Evolutionary conservation across 2,797 vertebrate genomes (phyloP).

Genomic region (Bradypodion pumilum): DNA sequence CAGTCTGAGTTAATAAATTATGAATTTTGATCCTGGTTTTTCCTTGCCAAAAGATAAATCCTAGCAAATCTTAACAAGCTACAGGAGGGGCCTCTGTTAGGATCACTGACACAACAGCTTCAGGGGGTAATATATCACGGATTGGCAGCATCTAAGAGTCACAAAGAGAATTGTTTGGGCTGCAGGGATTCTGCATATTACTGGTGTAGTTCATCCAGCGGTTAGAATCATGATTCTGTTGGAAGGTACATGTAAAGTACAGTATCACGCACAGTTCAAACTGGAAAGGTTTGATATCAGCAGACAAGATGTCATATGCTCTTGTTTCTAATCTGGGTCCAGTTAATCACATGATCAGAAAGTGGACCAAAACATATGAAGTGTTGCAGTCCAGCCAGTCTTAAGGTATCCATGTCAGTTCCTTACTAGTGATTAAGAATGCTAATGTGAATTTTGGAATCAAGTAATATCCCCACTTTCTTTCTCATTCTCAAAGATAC

Average conservation of each 20-base stretch:
- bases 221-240: slow-evolving; percentile 2
- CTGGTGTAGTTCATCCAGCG: not conserved
- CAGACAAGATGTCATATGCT: not conserved
- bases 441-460: not conserved
- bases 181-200: slow-evolving; percentile 1
- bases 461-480: not conserved
- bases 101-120: slow-evolving; percentile 20
- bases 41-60: not conserved
- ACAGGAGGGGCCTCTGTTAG: not conserved
- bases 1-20: slow-evolving; percentile 51
- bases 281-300: not conserved
- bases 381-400: too few relatives aligned
- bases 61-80: slow-evolving; percentile 33
- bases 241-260: not conserved
- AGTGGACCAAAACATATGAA: not conserved
- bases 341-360: not conserved
- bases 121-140: not conserved
- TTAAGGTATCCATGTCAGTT: too few relatives aligned
- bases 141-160: not conserved
- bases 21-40: slow-evolving; percentile 46
- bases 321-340: not conserved
- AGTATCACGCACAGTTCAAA: not conserved
- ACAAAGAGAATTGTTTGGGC: not conserved
- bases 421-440: not conserved
- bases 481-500: not conserved